Conservation (phyloP, 2,113 vertebrate species). For the Helogale parvula region DNA sequence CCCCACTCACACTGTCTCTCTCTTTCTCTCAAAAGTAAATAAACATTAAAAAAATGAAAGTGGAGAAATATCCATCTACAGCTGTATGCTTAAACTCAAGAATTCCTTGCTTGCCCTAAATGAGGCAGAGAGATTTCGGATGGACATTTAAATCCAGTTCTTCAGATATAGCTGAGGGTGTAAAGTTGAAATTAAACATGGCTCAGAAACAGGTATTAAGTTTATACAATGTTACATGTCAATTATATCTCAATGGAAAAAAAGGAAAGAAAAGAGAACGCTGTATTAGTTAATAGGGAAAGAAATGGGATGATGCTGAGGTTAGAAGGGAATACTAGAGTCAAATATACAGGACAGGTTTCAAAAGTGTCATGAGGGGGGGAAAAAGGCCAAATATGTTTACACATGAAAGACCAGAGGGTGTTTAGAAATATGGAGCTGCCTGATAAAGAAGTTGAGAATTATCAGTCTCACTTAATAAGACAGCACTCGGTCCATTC, state of each 20-base stretch:
- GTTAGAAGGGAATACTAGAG: not conserved
- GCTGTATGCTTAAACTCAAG: not conserved
- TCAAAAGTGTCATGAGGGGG: not conserved
- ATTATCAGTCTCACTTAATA: not conserved
- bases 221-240: not conserved
- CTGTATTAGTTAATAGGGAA: not conserved
- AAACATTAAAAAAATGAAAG: not conserved
- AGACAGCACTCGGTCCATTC: not conserved
- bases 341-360: not conserved
- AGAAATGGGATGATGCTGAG: not conserved
- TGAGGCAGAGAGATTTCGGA: not conserved
- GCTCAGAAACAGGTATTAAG: not conserved
- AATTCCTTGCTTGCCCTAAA: not conserved
- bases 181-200: not conserved
- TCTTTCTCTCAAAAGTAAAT: too few species aligned
- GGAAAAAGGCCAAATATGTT: not conserved
- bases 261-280: not conserved
- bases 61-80: not conserved
- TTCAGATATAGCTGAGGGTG: not conserved
- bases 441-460: not conserved
- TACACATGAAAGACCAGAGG: not conserved
- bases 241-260: not conserved
- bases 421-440: not conserved
- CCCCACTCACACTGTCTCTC: too few species aligned
- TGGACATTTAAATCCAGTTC: not conserved